These are phyloP conservation scores for Oncorhynchus masou DNA, from an alignment of 2,113 vertebrate species.

Conservation along the genomic window DNA sequence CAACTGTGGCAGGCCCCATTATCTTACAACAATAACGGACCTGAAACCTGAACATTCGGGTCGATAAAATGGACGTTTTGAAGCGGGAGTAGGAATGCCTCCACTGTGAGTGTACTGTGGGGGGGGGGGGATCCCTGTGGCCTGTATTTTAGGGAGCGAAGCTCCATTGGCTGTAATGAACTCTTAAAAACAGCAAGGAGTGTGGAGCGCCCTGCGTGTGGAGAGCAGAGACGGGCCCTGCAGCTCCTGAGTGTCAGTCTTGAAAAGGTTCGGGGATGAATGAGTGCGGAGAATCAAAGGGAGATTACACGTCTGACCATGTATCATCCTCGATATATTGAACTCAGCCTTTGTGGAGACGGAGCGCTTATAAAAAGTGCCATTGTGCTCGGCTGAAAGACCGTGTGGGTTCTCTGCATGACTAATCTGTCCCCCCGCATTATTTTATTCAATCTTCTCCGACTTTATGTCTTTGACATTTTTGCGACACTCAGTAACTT, in stretches of 20 bases:
- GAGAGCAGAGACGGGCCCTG: slow-evolving; percentile 81
- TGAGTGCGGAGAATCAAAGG: slow-evolving; percentile 97
- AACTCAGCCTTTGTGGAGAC: slow-evolving; percentile 98
- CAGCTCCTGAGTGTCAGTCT: slow-evolving; percentile 97
- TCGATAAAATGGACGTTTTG: neutral
- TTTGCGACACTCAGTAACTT: slow-evolving; percentile 99
- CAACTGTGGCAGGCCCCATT: neutral
- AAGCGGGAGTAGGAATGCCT: neutral
- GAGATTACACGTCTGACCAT: slow-evolving; percentile 99
- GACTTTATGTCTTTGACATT: slow-evolving; percentile 99
- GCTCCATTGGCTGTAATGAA: slow-evolving; percentile 60
- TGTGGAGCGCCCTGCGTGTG: slow-evolving; percentile 71
- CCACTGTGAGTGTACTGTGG: neutral
- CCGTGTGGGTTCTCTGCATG: slow-evolving; percentile 99
- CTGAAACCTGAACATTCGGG: neutral
- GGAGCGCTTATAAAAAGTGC: slow-evolving; percentile 98
- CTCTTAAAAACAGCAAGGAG: slow-evolving; percentile 74
- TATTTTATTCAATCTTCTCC: slow-evolving; percentile 99
- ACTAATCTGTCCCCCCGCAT: slow-evolving; percentile 99
- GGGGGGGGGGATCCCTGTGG: neutral
- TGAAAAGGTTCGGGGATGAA: slow-evolving; percentile 98
- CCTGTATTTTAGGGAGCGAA: neutral
- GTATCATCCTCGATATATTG: slow-evolving; percentile 99
- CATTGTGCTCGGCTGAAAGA: slow-evolving; percentile 96
- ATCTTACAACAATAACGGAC: neutral